phyloP scores from a whole-genome alignment of 2,888 invertebrate genomes.

The Brachylomia viminalis region DNA sequence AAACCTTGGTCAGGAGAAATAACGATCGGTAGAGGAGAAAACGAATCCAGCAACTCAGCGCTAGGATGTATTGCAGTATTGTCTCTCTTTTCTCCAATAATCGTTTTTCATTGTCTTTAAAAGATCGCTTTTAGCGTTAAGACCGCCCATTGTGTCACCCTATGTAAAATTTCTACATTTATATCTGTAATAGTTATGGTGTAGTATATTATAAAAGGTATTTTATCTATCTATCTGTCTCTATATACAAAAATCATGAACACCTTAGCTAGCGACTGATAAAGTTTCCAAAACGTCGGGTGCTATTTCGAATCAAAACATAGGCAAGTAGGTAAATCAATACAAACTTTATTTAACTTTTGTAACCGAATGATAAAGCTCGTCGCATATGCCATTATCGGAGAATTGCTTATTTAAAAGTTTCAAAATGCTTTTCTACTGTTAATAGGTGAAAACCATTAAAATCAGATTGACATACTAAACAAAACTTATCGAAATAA shows the following conservation, averaged over 20 bases:
- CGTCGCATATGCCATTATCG: neutral
- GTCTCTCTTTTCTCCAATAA: too few relatives aligned
- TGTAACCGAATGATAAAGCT: conserved; percentile 15
- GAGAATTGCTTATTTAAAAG: neutral
- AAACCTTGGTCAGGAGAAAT: too few relatives aligned
- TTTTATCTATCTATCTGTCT: too few relatives aligned
- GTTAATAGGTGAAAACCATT: neutral
- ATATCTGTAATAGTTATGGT: too few relatives aligned
- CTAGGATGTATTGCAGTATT: too few relatives aligned
- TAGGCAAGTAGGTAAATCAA: conserved; percentile 11
- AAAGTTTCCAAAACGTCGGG: conserved; percentile 11
- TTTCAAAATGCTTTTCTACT: neutral
- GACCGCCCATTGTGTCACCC: too few relatives aligned
- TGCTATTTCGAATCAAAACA: conserved; percentile 7
- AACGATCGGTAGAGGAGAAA: too few relatives aligned
- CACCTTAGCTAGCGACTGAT: neutral
- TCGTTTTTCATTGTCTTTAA: too few relatives aligned
- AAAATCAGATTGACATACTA: neutral
- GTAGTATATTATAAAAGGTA: too few relatives aligned
- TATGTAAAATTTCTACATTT: too few relatives aligned
- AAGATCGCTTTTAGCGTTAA: too few relatives aligned
- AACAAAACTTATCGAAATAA: neutral
- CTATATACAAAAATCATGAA: neutral
- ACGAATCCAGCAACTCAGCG: too few relatives aligned
- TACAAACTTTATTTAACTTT: conserved; percentile 29